phyloP scores from a whole-genome alignment of 2,888 invertebrate species.

The Pimpla rufipes region DNA sequence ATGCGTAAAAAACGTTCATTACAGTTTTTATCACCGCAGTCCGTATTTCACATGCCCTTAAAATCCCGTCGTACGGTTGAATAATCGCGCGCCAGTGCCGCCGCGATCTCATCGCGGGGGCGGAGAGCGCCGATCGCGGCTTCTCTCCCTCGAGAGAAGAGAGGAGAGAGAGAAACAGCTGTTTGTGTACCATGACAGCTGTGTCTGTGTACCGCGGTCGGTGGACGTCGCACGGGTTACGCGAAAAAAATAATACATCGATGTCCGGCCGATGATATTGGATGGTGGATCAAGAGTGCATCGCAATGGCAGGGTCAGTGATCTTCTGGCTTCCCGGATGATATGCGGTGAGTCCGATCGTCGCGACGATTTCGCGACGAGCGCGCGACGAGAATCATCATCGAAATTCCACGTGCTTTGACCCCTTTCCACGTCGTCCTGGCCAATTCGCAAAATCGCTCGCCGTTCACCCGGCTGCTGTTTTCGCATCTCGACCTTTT shows the following conservation, averaged over 20 bases:
- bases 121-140: neutral
- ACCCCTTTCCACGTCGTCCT: constrained; percentile 12
- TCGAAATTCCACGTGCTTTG: constrained; percentile 15
- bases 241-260: constrained; percentile 8
- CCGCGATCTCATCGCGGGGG: too few relatives aligned
- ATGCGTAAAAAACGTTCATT: too few relatives aligned
- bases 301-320: constrained; percentile 25
- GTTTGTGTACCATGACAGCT: constrained; percentile 60
- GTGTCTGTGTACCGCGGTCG: constrained; percentile 38
- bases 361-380: neutral
- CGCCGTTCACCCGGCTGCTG: neutral
- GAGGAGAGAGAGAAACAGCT: constrained; percentile 63
- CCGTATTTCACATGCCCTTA: too few relatives aligned
- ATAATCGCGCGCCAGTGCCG: neutral
- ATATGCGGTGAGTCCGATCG: constrained; percentile 47
- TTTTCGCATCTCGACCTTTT: neutral
- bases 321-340: constrained; percentile 19
- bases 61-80: too few relatives aligned
- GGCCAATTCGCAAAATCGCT: neutral
- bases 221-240: neutral
- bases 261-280: constrained; percentile 48
- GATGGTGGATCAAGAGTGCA: constrained; percentile 4
- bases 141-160: too few relatives aligned
- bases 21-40: too few relatives aligned
- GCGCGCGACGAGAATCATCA: neutral